These are phyloP conservation scores for Drosophila sucinea DNA, from an alignment of 1,140 invertebrate genomes.

Conservation along the genomic window DNA sequence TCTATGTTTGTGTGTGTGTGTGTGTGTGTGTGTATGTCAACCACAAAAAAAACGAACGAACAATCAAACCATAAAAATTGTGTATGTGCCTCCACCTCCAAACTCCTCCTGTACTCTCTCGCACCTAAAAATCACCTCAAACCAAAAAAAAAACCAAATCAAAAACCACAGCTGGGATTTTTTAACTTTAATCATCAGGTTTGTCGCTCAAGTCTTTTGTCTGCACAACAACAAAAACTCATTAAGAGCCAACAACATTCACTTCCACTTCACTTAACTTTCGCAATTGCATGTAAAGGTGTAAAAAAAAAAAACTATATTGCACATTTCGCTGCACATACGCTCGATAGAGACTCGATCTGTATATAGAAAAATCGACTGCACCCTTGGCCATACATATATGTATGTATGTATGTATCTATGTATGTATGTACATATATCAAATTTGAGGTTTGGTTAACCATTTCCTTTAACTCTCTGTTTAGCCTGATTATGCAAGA, in stretches of 20 bases:
- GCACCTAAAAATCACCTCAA: conserved; percentile 50
- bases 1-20: conserved; percentile 42
- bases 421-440: no score
- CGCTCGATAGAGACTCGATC: conserved; percentile 23
- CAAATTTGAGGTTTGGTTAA: conserved; percentile 35
- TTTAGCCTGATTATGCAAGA: neutral
- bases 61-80: conserved; percentile 9
- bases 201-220: conserved; percentile 83
- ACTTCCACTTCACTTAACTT: conserved; percentile 59
- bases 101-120: conserved; percentile 4
- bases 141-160: conserved; percentile 35
- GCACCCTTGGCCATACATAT: conserved; percentile 39
- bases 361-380: conserved; percentile 38
- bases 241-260: conserved; percentile 65
- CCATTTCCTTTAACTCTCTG: conserved; percentile 52
- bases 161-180: conserved; percentile 80
- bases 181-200: conserved; percentile 83
- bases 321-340: conserved; percentile 75
- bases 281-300: conserved; percentile 73
- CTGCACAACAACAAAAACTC: conserved; percentile 51
- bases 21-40: conserved; percentile 40
- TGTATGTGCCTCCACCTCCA: neutral
- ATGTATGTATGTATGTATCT: no score
- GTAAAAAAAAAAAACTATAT: conserved; percentile 55
- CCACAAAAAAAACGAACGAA: conserved; percentile 11